Evolutionary conservation across 2,888 invertebrate species (phyloP).

Genomic region (Epiblema foenella): DNA sequence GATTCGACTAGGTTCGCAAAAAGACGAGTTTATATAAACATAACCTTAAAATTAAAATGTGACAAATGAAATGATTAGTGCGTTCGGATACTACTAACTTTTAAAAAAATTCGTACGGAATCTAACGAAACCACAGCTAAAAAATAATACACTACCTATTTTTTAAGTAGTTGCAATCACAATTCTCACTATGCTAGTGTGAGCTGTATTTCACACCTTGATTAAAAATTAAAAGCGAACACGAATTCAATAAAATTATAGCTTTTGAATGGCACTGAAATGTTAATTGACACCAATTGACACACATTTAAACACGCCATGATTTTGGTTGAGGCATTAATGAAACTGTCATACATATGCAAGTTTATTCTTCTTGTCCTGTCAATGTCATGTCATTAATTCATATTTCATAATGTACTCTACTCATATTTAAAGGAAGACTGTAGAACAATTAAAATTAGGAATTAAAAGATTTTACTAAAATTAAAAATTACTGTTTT

Average conservation of each 20-base stretch:
- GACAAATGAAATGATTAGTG: too few relatives aligned
- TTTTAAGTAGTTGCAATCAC: too few relatives aligned
- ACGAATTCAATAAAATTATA: too few relatives aligned
- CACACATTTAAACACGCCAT: background rate
- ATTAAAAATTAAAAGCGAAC: too few relatives aligned
- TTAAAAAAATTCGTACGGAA: background rate
- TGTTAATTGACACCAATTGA: slow-evolving; percentile 6
- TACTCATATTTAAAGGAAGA: too few relatives aligned
- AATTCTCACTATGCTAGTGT: too few relatives aligned
- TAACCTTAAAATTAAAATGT: slow-evolving; percentile 12
- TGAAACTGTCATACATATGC: too few relatives aligned
- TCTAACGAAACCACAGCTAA: background rate
- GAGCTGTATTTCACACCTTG: too few relatives aligned
- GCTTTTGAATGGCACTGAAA: background rate
- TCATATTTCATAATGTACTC: too few relatives aligned
- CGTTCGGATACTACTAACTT: background rate
- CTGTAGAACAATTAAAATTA: background rate
- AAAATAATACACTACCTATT: too few relatives aligned
- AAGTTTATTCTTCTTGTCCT: too few relatives aligned
- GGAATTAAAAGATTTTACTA: background rate
- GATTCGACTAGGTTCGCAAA: slow-evolving; percentile 45
- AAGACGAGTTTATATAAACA: background rate
- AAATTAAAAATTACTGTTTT: background rate
- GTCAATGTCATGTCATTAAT: background rate
- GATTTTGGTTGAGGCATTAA: too few relatives aligned